Percentiles rank a stretch among this genome's conserved stretches.
phyloP scores from a whole-genome alignment of 2,888 invertebrate genomes.

The Agrypnus murinus region DNA sequence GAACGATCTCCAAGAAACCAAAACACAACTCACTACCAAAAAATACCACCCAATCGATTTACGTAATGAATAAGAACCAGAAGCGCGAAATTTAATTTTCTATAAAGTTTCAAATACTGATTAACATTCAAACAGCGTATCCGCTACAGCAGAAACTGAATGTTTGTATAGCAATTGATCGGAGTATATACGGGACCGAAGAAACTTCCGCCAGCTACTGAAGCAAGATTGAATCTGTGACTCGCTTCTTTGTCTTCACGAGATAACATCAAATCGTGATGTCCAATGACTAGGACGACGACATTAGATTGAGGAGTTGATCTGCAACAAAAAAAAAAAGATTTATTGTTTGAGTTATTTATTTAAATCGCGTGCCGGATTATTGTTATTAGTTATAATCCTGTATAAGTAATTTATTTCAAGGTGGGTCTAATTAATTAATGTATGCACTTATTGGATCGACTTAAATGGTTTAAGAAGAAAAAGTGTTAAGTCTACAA shows the following conservation, averaged over 20 bases:
- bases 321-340: slow-evolving; percentile 45
- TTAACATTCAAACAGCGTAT: slow-evolving; percentile 19
- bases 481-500: neutral
- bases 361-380: slow-evolving; percentile 20
- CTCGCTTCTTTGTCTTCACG: slow-evolving; percentile 39
- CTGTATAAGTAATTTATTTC: neutral
- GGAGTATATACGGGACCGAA: neutral
- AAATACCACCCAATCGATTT: too few relatives aligned
- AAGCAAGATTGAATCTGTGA: slow-evolving; percentile 36
- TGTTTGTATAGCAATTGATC: slow-evolving; percentile 33
- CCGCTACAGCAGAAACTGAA: slow-evolving; percentile 19
- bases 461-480: neutral
- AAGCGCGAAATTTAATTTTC: slow-evolving; percentile 25
- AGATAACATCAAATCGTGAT: slow-evolving; percentile 46
- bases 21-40: too few relatives aligned
- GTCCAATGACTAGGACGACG: slow-evolving; percentile 30
- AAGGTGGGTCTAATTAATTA: neutral
- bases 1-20: too few relatives aligned
- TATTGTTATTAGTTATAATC: too few relatives aligned
- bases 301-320: slow-evolving; percentile 39
- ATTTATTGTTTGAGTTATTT: slow-evolving; percentile 20
- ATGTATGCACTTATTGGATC: neutral
- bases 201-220: slow-evolving; percentile 40
- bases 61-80: neutral
- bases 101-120: slow-evolving; percentile 7